Evolutionary conservation across 2,888 invertebrate genomes (phyloP), one percentile per base, ranked within the genome.

Genomic region (Muscina levida): DNA sequence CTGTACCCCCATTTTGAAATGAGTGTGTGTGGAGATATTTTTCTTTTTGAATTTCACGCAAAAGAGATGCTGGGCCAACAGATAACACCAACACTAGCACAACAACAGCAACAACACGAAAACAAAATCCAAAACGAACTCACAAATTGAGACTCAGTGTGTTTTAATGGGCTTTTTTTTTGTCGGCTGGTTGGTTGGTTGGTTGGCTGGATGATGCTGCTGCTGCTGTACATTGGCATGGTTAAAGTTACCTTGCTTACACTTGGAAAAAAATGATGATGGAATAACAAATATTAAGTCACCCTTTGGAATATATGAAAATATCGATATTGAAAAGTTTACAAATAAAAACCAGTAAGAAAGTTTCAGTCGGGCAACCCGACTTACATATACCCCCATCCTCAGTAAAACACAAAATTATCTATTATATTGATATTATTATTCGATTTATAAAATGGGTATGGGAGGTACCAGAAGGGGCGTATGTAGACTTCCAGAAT

Each of bases 1-100:
- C 87, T 87, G 87, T 87, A 87, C 87, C 87, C 87, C 85, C 86
- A 85, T 86, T 75, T 79, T 76, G 13, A n/a, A n/a, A n/a, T n/a
- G n/a, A n/a, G n/a, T n/a, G n/a, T n/a, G 46, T 72, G 76, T 81
- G 37, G 59, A 68, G 62, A 65, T 57, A 74, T 48, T 67, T 81
- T 72, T 74, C 19, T 62, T 31, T 62, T 22, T 62, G 17, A 42
- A 62, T 62, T 62, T 62, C 42, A 81, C 81, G 81, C 77, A 81
- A 81, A 81, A 81, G 81, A 74, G 80, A 77, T 81, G 81, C 77
- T 77, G 81, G 81, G 72, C 77, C 77, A 72, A 74, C n/a, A n/a
- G 46, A 72, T 65, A 67, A 70, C 62, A 70, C 56, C 53, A 72
- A 53, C 57, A 48, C 24, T 15, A 48, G 39, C 46, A 26, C 19